A percentile compares a stretch with the other conserved stretches of the same genome.
Evolutionary conservation across 2,888 invertebrate genomes (phyloP).

Genomic region (Polymixis flavicincta): DNA sequence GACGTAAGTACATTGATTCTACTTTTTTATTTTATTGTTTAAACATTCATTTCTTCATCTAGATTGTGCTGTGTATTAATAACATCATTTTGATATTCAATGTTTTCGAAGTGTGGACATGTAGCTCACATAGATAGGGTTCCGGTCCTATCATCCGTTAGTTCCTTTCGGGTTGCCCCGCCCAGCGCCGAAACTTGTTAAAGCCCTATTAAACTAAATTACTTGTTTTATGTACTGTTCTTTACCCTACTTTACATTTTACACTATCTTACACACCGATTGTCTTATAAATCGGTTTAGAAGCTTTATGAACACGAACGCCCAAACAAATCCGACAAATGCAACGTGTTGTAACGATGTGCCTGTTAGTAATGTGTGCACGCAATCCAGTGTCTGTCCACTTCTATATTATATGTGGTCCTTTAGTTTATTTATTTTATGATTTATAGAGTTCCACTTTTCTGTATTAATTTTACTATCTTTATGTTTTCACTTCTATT

Average conservation of each 20-base stretch:
- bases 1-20: slow-evolving; percentile 52
- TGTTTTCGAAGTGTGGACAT: slow-evolving; percentile 86
- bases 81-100: slow-evolving; percentile 53
- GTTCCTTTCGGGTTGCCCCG: slow-evolving; percentile 87
- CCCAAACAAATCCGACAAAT: slow-evolving; percentile 74
- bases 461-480: slow-evolving; percentile 82
- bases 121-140: slow-evolving; percentile 84
- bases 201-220: slow-evolving; percentile 77
- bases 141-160: slow-evolving; percentile 75
- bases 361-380: slow-evolving; percentile 89
- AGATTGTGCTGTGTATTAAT: slow-evolving; percentile 48
- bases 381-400: slow-evolving; percentile 88
- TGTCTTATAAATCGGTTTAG: slow-evolving; percentile 69
- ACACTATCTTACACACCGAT: slow-evolving; percentile 81
- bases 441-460: slow-evolving; percentile 81
- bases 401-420: slow-evolving; percentile 90
- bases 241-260: slow-evolving; percentile 82
- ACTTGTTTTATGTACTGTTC: slow-evolving; percentile 78
- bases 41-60: slow-evolving; percentile 32
- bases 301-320: slow-evolving; percentile 81
- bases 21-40: slow-evolving; percentile 38
- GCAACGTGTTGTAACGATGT: slow-evolving; percentile 82
- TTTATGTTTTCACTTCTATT: slow-evolving; percentile 80
- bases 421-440: slow-evolving; percentile 83
- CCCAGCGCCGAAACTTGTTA: slow-evolving; percentile 87